Evolutionary conservation across 1,140 invertebrate genomes (phyloP), one percentile per base, ranked within the genome.

Genomic region (Vanessa atalanta): DNA sequence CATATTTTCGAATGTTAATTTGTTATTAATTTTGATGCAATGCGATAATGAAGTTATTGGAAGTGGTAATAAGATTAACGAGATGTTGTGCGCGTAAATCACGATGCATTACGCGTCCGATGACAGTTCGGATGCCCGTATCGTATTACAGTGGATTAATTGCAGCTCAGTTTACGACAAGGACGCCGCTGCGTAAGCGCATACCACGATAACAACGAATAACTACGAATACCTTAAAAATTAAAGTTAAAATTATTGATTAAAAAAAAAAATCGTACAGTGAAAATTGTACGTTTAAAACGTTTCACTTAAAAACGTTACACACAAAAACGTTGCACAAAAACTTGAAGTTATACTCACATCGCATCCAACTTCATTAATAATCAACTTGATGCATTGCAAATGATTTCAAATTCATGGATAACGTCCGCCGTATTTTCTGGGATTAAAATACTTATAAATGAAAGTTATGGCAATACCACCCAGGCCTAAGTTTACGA

Each of bases 31-130:
- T 65, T 61, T 61, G 26, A 61, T 37, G 15, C 43, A 65, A 70
- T 70, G 65, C 68, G 55, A 76, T 91, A 87, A 90, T 91, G 87
- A 90, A 90, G 88, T 91, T 91, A 91, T 90, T 89, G 88, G 88
- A 88, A 88, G 88, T 89, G 87, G 87, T 89, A 91, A 90, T 90
- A 91, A 91, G 89, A 91, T 91, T 87, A 91, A 90, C 87, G 87
- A 84, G 83, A 83, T 81, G 85, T 87, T 85, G 83, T 78, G 82
- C 79, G 75, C 86, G 85, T 91, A 91, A 90, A 91, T 91, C 88
- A 91, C 87, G 83, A 84, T 86, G 87, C 84, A 89, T 91, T 89
- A 89, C 88, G 86, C 86, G 77, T 82, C 78, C 82, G 85, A 85
- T 86, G 88, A 89, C 88, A 88, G 85, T 70, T 63, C 68, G 68